Base-by-base conservation (phyloP, 2,888 invertebrate species). In the Polietes domitor region DNA sequence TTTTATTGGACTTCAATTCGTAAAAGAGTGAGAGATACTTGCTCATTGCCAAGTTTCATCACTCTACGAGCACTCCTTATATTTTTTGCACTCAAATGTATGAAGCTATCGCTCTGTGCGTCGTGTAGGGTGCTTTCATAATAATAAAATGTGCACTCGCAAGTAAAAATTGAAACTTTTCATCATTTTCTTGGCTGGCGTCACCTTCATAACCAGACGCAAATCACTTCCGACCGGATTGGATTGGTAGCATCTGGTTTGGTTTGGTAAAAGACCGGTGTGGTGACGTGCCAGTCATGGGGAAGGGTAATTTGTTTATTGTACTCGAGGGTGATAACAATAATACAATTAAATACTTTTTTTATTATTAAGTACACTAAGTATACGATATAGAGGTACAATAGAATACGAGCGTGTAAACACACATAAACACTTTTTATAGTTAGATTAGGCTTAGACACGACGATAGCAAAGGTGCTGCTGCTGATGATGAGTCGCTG, bases 201-300 rank as follows among this genome's bases (percentile, higher is more conserved):
- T 6, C 63, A n/a, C 17, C 37, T 17, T 47, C 68, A 53, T 70
- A 63, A 83, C 76, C 73, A 73, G 79, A 58, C 68, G 55, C 47
- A 37, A 74, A 68, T 68, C 77, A 83, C 73, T 85, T 79, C 58
- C 32, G 17, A 74, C 82, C 76, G 68, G 85, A 74, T 82, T 70
- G 28, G 26, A 82, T 79, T 85, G 79, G 85, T 85, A 82, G 71
- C 85, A 85, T 82, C 82, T 85, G 79, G 85, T 85, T 82, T 82
- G 43, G 19, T 63, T 55, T 37, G 19, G 65, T 53, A 77, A 71
- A 81, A 24, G 15, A 41, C 41, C 2, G 41, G 10, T 41, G 41
- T 12, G 2, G 4, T 7, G 41, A 41, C 12, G 41, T 32, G 9
- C 41, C 10, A 12, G 41, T 7, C 41, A 41, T 12, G 6, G 41